Evolutionary conservation across 2,888 invertebrate genomes (phyloP).

Genomic region (Prionchulus punctatus): DNA sequence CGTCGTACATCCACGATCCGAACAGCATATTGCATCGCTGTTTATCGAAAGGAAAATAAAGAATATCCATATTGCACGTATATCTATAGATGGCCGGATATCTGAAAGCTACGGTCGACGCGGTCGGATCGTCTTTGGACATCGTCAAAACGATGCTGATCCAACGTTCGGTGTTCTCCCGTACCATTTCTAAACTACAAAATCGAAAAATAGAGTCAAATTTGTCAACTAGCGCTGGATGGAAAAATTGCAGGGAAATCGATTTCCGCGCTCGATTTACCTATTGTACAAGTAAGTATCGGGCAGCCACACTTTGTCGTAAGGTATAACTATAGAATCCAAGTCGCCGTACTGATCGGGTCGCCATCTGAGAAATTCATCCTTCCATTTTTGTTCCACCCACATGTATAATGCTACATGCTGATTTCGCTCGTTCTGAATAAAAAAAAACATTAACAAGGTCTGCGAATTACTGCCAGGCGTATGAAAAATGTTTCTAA

Average conservation of each 20-base stretch:
- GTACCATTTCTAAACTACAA: slow-evolving; percentile 5
- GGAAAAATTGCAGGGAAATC: not conserved
- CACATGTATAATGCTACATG: slow-evolving; percentile 38
- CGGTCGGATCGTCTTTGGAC: not conserved
- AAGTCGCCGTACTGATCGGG: slow-evolving; percentile 34
- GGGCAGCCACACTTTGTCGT: not conserved
- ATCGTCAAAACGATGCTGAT: not conserved
- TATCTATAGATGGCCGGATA: slow-evolving; percentile 13
- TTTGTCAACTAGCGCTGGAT: not conserved
- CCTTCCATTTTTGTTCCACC: slow-evolving; percentile 39
- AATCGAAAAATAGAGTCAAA: too few relatives aligned
- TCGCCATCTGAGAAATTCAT: slow-evolving; percentile 37
- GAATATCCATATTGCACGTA: slow-evolving; percentile 12
- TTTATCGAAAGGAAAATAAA: slow-evolving; percentile 13
- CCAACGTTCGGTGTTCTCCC: slow-evolving; percentile 2
- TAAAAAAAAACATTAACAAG: too few relatives aligned
- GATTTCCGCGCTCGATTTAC: not conserved
- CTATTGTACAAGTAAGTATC: not conserved
- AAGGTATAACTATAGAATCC: slow-evolving; percentile 25
- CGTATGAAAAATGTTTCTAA: too few relatives aligned
- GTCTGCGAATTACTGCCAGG: too few relatives aligned
- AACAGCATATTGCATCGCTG: slow-evolving; percentile 10
- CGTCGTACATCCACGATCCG: slow-evolving; percentile 11
- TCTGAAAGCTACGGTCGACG: not conserved
- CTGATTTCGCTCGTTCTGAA: slow-evolving; percentile 38